Conservation (phyloP, 2,888 invertebrate genomes). For the Meteorus colon region DNA sequence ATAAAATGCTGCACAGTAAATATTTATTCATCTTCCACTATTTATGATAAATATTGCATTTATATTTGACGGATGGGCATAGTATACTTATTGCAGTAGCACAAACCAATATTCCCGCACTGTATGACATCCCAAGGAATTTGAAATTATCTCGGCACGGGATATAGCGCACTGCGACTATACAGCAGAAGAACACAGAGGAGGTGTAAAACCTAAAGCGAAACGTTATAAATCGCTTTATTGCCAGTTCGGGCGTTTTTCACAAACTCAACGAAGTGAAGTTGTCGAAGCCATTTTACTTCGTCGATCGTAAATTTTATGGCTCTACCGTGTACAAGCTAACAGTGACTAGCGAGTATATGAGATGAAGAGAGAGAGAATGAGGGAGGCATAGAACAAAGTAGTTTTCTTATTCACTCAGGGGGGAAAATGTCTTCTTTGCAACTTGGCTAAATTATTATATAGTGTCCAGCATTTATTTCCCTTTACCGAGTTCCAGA, state of each 20-base stretch:
- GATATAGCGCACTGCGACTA: conserved; percentile 17
- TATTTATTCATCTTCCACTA: too few species aligned
- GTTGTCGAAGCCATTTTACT: conserved; percentile 55
- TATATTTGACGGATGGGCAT: too few species aligned
- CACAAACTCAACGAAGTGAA: conserved; percentile 37
- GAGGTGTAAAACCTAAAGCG: conserved; percentile 32
- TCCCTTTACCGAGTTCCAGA: neutral
- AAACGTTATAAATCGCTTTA: conserved; percentile 63
- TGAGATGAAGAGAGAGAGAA: neutral
- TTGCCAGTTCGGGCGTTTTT: conserved; percentile 56
- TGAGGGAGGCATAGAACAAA: conserved; percentile 16
- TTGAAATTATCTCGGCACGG: conserved; percentile 34
- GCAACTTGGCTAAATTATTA: conserved; percentile 35
- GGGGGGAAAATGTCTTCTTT: conserved; percentile 28
- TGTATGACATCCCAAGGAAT: conserved; percentile 34
- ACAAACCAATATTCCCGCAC: neutral
- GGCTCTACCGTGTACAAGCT: conserved; percentile 35
- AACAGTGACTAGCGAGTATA: conserved; percentile 4
- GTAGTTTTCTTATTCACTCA: conserved; percentile 31
- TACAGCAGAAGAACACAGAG: neutral
- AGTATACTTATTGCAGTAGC: too few species aligned
- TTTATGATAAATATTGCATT: too few species aligned
- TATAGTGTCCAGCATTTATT: conserved; percentile 32
- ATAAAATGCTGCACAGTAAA: too few species aligned
- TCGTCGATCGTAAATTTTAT: conserved; percentile 57